A percentile compares a stretch with the other conserved stretches of the same genome.
Evolutionary conservation across 2,113 vertebrate species (phyloP).

Genomic region (Lophotis ruficrista): DNA sequence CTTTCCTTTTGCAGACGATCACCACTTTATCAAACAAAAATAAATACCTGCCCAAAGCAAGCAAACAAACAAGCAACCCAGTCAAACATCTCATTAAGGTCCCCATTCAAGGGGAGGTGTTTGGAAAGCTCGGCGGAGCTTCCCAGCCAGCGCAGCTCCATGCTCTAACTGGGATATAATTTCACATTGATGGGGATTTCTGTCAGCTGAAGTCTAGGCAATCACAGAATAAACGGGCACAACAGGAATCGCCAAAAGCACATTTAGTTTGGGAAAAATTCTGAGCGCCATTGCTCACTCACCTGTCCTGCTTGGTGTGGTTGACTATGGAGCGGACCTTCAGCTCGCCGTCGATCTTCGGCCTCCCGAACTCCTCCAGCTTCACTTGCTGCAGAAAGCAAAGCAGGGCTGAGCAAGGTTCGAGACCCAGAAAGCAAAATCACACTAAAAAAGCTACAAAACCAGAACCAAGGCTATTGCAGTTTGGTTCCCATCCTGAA

Average conservation of each 20-base stretch:
- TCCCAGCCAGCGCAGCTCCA: rapidly evolving
- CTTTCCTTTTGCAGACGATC: slow-evolving; percentile 95
- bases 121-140: neutral
- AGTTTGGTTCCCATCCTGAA: neutral
- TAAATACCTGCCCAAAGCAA: slow-evolving; percentile 86
- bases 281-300: neutral
- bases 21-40: slow-evolving; percentile 99
- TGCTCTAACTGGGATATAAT: neutral
- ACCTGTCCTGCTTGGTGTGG: slow-evolving; percentile 97
- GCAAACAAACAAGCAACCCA: neutral
- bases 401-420: neutral
- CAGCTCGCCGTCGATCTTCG: slow-evolving; percentile 95
- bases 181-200: rapidly evolving
- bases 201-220: neutral
- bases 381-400: slow-evolving; percentile 86
- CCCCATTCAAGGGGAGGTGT: neutral
- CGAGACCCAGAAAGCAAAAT: neutral
- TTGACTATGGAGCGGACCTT: slow-evolving; percentile 95
- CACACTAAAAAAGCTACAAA: neutral
- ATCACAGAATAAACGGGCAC: neutral
- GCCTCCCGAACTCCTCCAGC: slow-evolving; percentile 93
- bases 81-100: neutral
- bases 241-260: rapidly evolving
- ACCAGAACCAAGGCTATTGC: neutral
- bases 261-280: rapidly evolving